Conservation (phyloP, 2,888 invertebrate genomes). For the Netelia fuscicornis region DNA sequence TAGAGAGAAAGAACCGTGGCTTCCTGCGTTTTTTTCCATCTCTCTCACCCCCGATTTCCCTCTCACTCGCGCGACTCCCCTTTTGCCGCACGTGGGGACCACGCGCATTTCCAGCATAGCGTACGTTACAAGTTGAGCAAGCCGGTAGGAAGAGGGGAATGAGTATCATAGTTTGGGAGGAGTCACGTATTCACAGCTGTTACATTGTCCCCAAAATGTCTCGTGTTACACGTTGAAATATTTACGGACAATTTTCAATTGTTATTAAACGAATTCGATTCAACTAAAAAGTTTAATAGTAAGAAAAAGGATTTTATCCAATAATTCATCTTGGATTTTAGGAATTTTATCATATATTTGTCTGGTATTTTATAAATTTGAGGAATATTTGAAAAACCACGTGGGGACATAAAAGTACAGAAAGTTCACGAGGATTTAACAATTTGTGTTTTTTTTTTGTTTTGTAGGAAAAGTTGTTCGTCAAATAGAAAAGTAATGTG, state of each 20-base stretch:
- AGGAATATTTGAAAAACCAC: too few relatives aligned
- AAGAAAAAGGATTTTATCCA: too few relatives aligned
- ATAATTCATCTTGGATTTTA: too few relatives aligned
- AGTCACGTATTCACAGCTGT: background rate
- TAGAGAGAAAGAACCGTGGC: constrained; percentile 63
- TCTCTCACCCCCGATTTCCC: constrained; percentile 45
- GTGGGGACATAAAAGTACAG: too few relatives aligned
- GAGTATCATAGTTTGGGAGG: constrained; percentile 10
- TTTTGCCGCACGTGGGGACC: constrained; percentile 59
- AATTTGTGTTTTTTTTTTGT: background rate
- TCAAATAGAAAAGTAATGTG: background rate
- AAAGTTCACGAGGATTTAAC: background rate
- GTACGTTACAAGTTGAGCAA: constrained; percentile 52
- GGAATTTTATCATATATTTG: too few relatives aligned
- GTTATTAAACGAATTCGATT: too few relatives aligned
- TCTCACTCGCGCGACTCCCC: constrained; percentile 44
- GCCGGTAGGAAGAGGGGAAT: constrained; percentile 31
- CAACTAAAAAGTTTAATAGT: too few relatives aligned
- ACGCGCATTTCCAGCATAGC: constrained; percentile 50
- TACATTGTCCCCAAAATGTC: too few relatives aligned
- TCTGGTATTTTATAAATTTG: too few relatives aligned
- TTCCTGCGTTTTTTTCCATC: constrained; percentile 54
- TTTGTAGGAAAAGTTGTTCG: background rate
- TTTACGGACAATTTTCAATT: too few relatives aligned
- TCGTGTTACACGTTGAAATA: too few relatives aligned